Evolutionary conservation across 30 jellyfish, hydroid and myxozoan genomes (phyloP), one percentile per base, ranked within the genome.

Genomic region (Calvadosia cruxmelitensis): DNA sequence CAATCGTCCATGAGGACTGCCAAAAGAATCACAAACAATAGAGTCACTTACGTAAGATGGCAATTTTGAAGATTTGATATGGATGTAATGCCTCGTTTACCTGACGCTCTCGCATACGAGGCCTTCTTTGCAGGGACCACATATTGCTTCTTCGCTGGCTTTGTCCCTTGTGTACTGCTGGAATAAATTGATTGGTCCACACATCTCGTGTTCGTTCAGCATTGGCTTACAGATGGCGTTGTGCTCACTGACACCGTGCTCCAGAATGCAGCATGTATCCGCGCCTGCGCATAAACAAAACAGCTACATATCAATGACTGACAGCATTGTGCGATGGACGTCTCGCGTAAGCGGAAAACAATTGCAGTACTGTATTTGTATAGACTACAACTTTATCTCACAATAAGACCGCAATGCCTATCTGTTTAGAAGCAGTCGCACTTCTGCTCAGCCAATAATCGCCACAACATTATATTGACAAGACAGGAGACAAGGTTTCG

Each of bases 171-270:
- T 53, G 26, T 65, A 34, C 68, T 80, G 96, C 70, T 79, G 96
- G 66, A 86, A 86, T 69, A 86, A 68, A 70, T 86, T 86, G 83
- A 86, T 79, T 0, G 96, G 96, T n/a, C 96, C 96, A 62, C 96
- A 86, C 33, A 90, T 67, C 74, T 86, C 96, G 69, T 86, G 96
- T 48, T 86, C 94, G 31, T 86, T 88, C 5, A 86, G 51, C 96
- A 86, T 79, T 32, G 94, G 94, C 50, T 86, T 86, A 72, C 96
- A 86, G 29, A 86, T 76, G 23, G 94, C 78, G 50, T 75, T 77
- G 49, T 79, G 93, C 25, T 74, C 92, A 52, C 77, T 82, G 49
- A 86, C 77, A 0, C 94, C 79, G 52, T 77, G 72, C 67, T 86
- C 96, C 10, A 68, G 81, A 1, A 86, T 80, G 69, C 96, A 86